Percentiles rank a stretch among this genome's conserved stretches.
These are phyloP conservation scores for Leptobrachium leishanense DNA, from an alignment of 2,113 vertebrate species.

Conservation along the genomic window DNA sequence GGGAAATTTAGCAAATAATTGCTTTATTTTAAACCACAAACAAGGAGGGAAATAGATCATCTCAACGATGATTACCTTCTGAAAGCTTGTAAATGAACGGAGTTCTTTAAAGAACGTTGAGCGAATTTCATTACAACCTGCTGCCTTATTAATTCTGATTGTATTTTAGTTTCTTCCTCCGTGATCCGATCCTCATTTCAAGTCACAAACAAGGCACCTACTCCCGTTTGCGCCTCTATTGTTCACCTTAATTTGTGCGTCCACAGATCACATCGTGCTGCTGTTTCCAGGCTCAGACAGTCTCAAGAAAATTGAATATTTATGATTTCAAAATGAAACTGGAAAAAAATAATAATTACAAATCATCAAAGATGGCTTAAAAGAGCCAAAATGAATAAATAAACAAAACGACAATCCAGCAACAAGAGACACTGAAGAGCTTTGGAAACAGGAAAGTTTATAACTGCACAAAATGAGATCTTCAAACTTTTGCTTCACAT, in stretches of 20 bases:
- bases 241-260: slow-evolving; percentile 42
- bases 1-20: slow-evolving; percentile 6
- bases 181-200: slow-evolving; percentile 25
- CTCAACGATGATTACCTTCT: slow-evolving; percentile 31
- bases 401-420: background rate
- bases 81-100: slow-evolving; percentile 29
- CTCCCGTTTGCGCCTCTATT: slow-evolving; percentile 37
- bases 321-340: slow-evolving; percentile 45
- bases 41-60: background rate
- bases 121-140: slow-evolving; percentile 25
- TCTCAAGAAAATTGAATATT: slow-evolving; percentile 47
- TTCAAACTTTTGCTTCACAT: no score
- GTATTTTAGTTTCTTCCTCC: slow-evolving; percentile 12
- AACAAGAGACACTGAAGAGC: no score
- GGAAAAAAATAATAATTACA: slow-evolving; percentile 45
- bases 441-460: no score
- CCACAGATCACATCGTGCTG: slow-evolving; percentile 27
- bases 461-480: no score
- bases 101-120: slow-evolving; percentile 34
- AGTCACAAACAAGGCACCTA: slow-evolving; percentile 22
- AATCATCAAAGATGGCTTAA: slow-evolving; percentile 36
- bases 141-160: slow-evolving; percentile 49
- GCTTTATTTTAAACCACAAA: slow-evolving; percentile 13
- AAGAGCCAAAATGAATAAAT: slow-evolving; percentile 28
- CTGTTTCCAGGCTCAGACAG: slow-evolving; percentile 39